A percentile compares a stretch with the other conserved stretches of the same genome.
These are phyloP conservation scores for Druceiella hillmani DNA, from an alignment of 2,888 invertebrate species.

Conservation along the genomic window DNA sequence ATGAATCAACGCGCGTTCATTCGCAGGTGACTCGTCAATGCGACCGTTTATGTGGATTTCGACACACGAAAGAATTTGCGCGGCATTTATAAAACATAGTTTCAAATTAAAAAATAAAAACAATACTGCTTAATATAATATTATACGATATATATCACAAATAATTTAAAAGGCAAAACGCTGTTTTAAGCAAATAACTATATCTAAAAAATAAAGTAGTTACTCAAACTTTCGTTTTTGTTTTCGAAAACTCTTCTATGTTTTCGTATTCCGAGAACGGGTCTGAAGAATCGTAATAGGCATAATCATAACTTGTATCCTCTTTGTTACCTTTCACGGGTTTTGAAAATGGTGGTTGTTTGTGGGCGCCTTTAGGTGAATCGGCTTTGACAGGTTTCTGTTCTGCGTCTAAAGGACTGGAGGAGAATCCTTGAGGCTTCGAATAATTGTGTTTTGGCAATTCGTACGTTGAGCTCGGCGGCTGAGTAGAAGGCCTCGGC, in stretches of 20 bases:
- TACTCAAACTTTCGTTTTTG: constrained; percentile 43
- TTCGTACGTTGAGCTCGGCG: constrained; percentile 27
- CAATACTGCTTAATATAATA: no score
- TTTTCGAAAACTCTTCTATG: constrained; percentile 61
- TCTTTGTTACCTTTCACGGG: constrained; percentile 54
- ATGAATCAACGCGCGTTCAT: no score
- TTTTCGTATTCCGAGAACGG: constrained; percentile 55
- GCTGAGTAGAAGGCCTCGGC: constrained; percentile 7
- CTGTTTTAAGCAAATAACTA: no score
- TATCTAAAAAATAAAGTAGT: no score
- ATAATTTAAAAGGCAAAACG: no score
- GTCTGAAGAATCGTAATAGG: constrained; percentile 71
- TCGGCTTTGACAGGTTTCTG: constrained; percentile 26
- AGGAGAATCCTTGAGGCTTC: constrained; percentile 14
- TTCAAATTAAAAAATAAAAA: no score
- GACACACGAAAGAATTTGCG: no score
- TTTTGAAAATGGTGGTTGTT: constrained; percentile 32
- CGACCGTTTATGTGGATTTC: no score
- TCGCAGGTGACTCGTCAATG: no score
- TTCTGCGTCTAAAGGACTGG: constrained; percentile 7
- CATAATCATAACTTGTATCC: constrained; percentile 75
- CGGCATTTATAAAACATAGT: no score
- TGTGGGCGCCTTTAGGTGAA: constrained; percentile 5
- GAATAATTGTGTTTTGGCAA: constrained; percentile 25
- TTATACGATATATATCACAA: no score